phyloP scores from a whole-genome alignment of 2,797 vertebrate species.

The Distichodus sexfasciatus region DNA sequence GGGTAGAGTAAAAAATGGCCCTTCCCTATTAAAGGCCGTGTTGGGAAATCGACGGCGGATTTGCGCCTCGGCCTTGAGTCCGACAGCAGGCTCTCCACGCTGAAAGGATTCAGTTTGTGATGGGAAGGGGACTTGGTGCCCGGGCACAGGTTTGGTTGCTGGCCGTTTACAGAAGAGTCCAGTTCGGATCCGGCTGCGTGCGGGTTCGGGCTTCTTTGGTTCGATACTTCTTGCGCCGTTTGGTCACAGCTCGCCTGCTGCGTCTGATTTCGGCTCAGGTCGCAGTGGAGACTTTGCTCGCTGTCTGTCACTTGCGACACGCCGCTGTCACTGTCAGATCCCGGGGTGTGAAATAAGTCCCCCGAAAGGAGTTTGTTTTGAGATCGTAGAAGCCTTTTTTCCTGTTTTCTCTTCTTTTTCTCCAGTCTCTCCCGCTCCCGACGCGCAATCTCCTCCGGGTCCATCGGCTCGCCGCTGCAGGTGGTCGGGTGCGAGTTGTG shows the following conservation, averaged over 20 bases:
- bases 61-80: conserved; percentile 90
- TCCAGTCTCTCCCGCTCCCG: conserved; percentile 92
- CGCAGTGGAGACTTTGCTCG: conserved; percentile 70
- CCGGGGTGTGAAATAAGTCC: conserved; percentile 90
- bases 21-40: conserved; percentile 90
- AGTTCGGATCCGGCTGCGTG: conserved; percentile 76
- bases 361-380: conserved; percentile 82
- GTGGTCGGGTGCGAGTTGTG: conserved; percentile 98
- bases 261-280: conserved; percentile 62
- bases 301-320: conserved; percentile 82
- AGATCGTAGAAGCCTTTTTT: conserved; percentile 89
- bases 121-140: conserved; percentile 67
- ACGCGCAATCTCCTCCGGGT: conserved; percentile 95
- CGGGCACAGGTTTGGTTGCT: conserved; percentile 69
- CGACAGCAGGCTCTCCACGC: conserved; percentile 93
- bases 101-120: conserved; percentile 93
- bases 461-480: conserved; percentile 98
- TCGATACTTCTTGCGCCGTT: conserved; percentile 71
- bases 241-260: conserved; percentile 74
- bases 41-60: conserved; percentile 79
- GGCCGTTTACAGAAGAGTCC: conserved; percentile 72
- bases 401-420: conserved; percentile 95
- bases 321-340: conserved; percentile 95
- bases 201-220: conserved; percentile 79
- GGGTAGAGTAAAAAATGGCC: conserved; percentile 95